These are phyloP conservation scores for Aphelinus atriplicis DNA, from an alignment of 1,140 invertebrate species.

Conservation along the genomic window DNA sequence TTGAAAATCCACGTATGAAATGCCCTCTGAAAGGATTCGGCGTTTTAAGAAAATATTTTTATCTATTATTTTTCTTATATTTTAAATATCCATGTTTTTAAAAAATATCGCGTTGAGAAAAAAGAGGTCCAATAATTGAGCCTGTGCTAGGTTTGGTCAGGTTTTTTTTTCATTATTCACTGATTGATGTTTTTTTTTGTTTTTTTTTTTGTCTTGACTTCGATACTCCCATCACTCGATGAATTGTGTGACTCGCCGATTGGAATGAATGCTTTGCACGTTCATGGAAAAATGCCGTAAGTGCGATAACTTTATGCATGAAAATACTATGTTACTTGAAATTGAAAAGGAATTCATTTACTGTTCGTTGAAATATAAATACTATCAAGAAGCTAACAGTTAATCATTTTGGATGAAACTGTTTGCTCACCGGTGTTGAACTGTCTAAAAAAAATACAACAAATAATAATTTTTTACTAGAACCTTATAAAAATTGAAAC, in stretches of 20 bases:
- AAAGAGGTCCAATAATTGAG: slow-evolving; percentile 37
- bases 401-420: too few species aligned
- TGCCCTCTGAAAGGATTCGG: slow-evolving; percentile 33
- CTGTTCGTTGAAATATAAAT: neutral
- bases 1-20: slow-evolving; percentile 27
- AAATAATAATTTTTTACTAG: too few species aligned
- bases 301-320: slow-evolving; percentile 3
- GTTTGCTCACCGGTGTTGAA: too few species aligned
- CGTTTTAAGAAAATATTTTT: slow-evolving; percentile 36
- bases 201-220: neutral
- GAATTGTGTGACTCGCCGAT: slow-evolving; percentile 25
- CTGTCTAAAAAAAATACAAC: too few species aligned
- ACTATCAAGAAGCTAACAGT: too few species aligned
- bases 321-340: slow-evolving; percentile 32
- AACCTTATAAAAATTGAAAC: too few species aligned
- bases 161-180: neutral
- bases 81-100: slow-evolving; percentile 20
- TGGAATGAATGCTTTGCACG: slow-evolving; percentile 32
- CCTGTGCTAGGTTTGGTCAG: slow-evolving; percentile 34
- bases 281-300: slow-evolving; percentile 28
- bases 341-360: slow-evolving; percentile 15
- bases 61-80: slow-evolving; percentile 15
- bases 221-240: neutral
- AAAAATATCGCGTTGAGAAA: slow-evolving; percentile 35
- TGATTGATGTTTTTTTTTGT: slow-evolving; percentile 8